phyloP scores from a whole-genome alignment of 1,140 invertebrate species.

The Camponotus floridanus region DNA sequence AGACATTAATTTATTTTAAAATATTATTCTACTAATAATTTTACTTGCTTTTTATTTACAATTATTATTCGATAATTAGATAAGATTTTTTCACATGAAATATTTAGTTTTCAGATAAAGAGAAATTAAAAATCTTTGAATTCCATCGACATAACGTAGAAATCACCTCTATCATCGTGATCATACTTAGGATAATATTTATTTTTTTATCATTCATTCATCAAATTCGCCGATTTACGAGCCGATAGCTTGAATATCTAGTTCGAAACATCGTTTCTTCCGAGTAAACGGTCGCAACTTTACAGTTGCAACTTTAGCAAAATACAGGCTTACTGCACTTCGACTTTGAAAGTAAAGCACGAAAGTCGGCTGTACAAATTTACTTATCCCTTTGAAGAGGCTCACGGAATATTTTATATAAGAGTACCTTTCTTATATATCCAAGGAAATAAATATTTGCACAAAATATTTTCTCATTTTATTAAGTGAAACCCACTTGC shows the following conservation, averaged over 20 bases:
- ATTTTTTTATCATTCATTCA: constrained; percentile 22
- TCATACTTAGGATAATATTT: constrained; percentile 10
- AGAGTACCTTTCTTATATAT: constrained; percentile 20
- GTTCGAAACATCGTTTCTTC: constrained; percentile 33
- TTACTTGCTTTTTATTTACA: not conserved
- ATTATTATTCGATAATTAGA: too few species aligned
- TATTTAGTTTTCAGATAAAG: not conserved
- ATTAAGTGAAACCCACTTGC: constrained; percentile 8
- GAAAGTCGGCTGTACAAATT: constrained; percentile 57
- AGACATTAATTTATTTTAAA: not conserved
- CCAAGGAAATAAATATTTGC: constrained; percentile 47
- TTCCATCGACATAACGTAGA: not conserved
- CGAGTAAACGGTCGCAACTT: constrained; percentile 53
- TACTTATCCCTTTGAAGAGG: constrained; percentile 39
- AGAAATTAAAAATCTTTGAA: constrained; percentile 4
- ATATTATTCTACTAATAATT: constrained; percentile 3
- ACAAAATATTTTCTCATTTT: constrained; percentile 51
- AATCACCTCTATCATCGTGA: not conserved
- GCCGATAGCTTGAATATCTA: constrained; percentile 15
- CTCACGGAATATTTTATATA: constrained; percentile 54
- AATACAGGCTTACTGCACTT: constrained; percentile 46
- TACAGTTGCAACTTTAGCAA: constrained; percentile 33
- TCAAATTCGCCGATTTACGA: constrained; percentile 21
- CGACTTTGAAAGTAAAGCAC: constrained; percentile 45
- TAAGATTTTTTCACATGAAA: not conserved